Conservation (phyloP, 1,140 invertebrate species). For the Acromyrmex charruanus region DNA sequence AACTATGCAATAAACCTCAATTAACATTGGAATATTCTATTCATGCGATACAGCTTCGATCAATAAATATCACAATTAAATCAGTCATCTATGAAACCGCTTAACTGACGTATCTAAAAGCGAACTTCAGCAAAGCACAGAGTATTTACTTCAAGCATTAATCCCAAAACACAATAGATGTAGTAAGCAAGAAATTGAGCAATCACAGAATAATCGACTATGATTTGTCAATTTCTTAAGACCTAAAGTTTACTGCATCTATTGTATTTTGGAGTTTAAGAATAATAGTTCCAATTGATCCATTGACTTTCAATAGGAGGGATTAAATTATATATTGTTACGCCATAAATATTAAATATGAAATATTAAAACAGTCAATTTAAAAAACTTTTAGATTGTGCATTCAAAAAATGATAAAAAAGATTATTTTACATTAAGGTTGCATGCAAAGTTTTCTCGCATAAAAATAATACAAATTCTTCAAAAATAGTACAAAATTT, state of each 20-base stretch:
- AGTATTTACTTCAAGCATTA: not conserved
- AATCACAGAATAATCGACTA: no score
- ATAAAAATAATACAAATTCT: not conserved
- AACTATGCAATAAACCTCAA: constrained; percentile 24
- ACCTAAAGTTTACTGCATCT: no score
- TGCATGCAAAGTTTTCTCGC: not conserved
- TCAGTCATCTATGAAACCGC: constrained; percentile 14
- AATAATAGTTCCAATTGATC: not conserved
- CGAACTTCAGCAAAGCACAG: not conserved
- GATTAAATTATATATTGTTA: not conserved
- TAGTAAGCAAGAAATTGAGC: no score
- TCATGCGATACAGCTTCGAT: not conserved
- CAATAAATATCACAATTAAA: constrained; percentile 32
- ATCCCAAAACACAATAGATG: no score
- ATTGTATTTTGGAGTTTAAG: not conserved
- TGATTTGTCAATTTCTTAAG: no score
- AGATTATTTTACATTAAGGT: constrained; percentile 1
- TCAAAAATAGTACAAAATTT: not conserved
- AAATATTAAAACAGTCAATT: not conserved
- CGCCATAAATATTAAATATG: not conserved
- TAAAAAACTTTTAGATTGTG: not conserved
- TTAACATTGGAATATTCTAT: constrained; percentile 41
- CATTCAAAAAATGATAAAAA: not conserved
- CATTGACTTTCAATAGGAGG: not conserved
- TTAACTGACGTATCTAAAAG: constrained; percentile 3